These are phyloP conservation scores for Rhea pennata DNA, from an alignment of 2,113 vertebrate species.

Conservation along the genomic window DNA sequence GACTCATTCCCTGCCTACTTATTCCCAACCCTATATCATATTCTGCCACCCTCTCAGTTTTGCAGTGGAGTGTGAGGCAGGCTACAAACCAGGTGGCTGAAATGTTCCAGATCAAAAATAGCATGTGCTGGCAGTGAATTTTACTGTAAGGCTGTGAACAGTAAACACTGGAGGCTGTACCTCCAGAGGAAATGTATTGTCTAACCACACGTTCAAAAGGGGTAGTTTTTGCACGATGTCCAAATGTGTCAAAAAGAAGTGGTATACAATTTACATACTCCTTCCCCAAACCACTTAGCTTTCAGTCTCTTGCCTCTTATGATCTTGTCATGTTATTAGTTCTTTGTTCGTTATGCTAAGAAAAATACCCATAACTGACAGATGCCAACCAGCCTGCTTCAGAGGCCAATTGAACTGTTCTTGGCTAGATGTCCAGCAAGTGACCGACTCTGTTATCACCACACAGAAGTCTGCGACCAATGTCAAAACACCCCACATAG, in stretches of 20 bases:
- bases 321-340: not conserved
- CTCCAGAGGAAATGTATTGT: slow-evolving; percentile 15
- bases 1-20: not conserved
- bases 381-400: not conserved
- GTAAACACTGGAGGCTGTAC: slow-evolving; percentile 1
- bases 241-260: not conserved
- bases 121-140: not conserved
- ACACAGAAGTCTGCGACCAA: not conserved
- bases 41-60: not conserved
- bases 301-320: not conserved
- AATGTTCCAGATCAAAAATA: slow-evolving; percentile 36
- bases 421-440: slow-evolving; percentile 6
- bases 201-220: slow-evolving; percentile 13
- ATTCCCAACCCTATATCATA: not conserved
- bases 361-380: not conserved
- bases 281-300: not conserved
- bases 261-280: not conserved
- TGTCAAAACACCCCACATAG: not conserved
- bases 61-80: not conserved
- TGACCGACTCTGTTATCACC: not conserved
- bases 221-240: not conserved
- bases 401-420: not conserved
- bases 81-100: slow-evolving; percentile 42
- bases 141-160: not conserved
- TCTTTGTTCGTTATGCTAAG: not conserved